A percentile compares a stretch with the other conserved stretches of the same genome.
phyloP scores from a whole-genome alignment of 2,797 vertebrate genomes.

The Cryptoprocta ferox region DNA sequence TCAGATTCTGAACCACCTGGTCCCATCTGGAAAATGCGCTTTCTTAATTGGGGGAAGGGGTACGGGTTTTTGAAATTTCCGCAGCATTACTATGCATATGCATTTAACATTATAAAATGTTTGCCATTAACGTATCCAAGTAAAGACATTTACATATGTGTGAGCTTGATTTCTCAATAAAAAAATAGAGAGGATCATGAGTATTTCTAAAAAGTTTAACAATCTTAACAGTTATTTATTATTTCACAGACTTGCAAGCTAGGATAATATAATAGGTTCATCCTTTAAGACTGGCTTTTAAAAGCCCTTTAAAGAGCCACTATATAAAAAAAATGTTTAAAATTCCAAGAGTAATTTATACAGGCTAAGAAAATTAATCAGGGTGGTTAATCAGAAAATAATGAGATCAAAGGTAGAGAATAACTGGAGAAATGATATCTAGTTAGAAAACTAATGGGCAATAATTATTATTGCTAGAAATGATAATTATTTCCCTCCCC shows the following conservation, averaged over 20 bases:
- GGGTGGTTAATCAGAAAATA: background rate
- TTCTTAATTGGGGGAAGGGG: constrained; percentile 70
- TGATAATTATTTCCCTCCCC: background rate
- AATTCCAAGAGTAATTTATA: constrained; percentile 1
- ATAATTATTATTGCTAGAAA: background rate
- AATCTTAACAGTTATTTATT: constrained; percentile 28
- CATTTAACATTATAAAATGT: constrained; percentile 71
- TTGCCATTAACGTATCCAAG: constrained; percentile 70
- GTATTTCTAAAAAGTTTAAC: constrained; percentile 45
- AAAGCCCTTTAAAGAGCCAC: constrained; percentile 4
- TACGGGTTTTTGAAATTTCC: constrained; percentile 14
- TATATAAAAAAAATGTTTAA: constrained; percentile 6
- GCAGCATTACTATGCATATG: constrained; percentile 76
- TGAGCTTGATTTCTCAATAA: constrained; percentile 62
- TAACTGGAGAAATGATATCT: background rate
- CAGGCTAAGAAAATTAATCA: constrained; percentile 30
- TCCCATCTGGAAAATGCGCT: constrained; percentile 72
- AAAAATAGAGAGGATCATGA: background rate
- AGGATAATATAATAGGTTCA: background rate
- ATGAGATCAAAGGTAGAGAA: constrained; percentile 21
- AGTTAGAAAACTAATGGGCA: background rate
- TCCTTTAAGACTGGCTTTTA: constrained; percentile 12
- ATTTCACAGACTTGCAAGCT: constrained; percentile 42
- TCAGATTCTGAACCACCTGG: constrained; percentile 78
- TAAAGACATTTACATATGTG: constrained; percentile 63